Conservation (phyloP, 2,113 vertebrate species). For the Choloepus hoffmanni region DNA sequence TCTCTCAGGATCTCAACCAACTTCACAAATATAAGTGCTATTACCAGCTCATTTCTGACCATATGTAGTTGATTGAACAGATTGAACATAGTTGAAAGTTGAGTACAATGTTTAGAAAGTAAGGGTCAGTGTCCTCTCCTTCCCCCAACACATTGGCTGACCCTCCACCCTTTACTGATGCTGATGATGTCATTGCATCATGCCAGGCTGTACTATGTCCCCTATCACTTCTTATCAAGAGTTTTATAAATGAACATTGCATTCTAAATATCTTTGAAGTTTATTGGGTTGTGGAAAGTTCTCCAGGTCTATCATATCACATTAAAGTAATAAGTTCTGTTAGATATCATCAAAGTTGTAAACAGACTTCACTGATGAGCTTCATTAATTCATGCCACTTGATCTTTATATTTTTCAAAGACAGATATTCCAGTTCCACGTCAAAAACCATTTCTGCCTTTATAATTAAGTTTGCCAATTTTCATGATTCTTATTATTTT, state of each 20-base stretch:
- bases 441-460: constrained; percentile 54
- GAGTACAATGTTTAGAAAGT: not conserved
- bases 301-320: not conserved
- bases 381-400: constrained; percentile 54
- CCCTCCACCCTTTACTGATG: not conserved
- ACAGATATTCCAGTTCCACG: constrained; percentile 53
- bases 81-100: not conserved
- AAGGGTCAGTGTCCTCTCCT: not conserved
- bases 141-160: not conserved
- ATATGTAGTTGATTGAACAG: not conserved
- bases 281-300: not conserved
- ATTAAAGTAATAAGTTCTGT: constrained; percentile 43
- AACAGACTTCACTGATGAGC: not conserved
- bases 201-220: not conserved
- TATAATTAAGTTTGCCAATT: constrained; percentile 27
- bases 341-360: constrained; percentile 23
- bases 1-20: not conserved
- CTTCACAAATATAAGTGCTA: not conserved
- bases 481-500: constrained; percentile 14
- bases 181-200: not conserved
- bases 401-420: constrained; percentile 50
- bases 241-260: not conserved
- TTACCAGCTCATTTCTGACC: not conserved
- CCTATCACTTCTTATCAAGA: constrained; percentile 25
- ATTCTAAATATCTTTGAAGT: not conserved